Percentiles rank a stretch among this genome's conserved stretches.
Evolutionary conservation across 2,113 vertebrate species (phyloP).

Genomic region (Xiphophorus couchianus): DNA sequence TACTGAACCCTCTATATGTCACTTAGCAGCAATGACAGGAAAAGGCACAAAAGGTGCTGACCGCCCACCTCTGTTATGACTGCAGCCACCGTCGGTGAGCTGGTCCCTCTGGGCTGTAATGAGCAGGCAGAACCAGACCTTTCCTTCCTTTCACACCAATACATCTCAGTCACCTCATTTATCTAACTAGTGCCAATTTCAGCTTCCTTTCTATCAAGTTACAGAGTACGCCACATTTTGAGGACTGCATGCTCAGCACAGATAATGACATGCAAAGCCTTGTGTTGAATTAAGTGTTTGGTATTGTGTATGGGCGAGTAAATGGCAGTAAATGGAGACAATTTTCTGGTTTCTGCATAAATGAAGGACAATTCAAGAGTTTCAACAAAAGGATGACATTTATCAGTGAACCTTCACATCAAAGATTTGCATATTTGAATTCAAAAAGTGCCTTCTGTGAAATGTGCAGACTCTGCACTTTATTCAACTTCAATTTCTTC

Average conservation of each 20-base stretch:
- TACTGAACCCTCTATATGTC: slow-evolving; percentile 1
- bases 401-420: slow-evolving; percentile 29
- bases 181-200: slow-evolving; percentile 55
- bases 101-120: slow-evolving; percentile 18
- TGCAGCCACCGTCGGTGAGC: slow-evolving; percentile 12
- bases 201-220: slow-evolving; percentile 48
- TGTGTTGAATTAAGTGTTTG: slow-evolving; percentile 34
- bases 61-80: slow-evolving; percentile 25
- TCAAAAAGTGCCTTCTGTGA: slow-evolving; percentile 20
- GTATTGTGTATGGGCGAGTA: slow-evolving; percentile 14
- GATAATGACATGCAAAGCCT: slow-evolving; percentile 20
- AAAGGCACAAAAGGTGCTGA: slow-evolving; percentile 40
- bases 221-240: slow-evolving; percentile 35
- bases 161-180: slow-evolving; percentile 52
- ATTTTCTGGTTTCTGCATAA: slow-evolving; percentile 25
- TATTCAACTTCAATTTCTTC: slow-evolving; percentile 1
- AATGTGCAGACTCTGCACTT: slow-evolving; percentile 40
- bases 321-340: slow-evolving; percentile 1
- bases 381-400: slow-evolving; percentile 32
- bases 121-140: slow-evolving; percentile 27
- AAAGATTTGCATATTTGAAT: slow-evolving; percentile 54
- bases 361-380: slow-evolving; percentile 19
- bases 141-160: slow-evolving; percentile 34
- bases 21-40: slow-evolving; percentile 19
- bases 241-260: slow-evolving; percentile 63